Evolutionary conservation across 2,797 vertebrate genomes (phyloP).

Genomic region (Paedocypris micromegethes): DNA sequence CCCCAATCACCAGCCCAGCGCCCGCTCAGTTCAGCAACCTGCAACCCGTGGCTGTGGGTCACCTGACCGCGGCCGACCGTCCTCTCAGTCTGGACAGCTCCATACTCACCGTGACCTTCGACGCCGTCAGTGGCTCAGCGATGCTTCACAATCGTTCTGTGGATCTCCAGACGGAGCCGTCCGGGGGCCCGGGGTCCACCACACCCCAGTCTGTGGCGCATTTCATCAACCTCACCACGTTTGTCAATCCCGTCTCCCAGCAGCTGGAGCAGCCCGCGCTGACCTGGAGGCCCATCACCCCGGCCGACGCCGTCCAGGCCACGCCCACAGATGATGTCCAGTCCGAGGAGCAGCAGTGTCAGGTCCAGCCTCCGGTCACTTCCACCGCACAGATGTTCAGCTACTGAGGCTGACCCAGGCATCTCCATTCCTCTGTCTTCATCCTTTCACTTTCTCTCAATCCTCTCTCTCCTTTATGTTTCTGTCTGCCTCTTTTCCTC

Average conservation of each 20-base stretch:
- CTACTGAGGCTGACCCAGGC: constrained; percentile 65
- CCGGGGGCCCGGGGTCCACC: constrained; percentile 58
- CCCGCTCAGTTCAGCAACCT: constrained; percentile 89
- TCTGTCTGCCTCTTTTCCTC: too few relatives aligned
- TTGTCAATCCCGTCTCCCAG: constrained; percentile 89
- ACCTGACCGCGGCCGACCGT: constrained; percentile 77
- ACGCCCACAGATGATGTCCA: constrained; percentile 52
- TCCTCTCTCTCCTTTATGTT: too few relatives aligned
- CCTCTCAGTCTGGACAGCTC: constrained; percentile 92
- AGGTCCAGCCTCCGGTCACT: constrained; percentile 53
- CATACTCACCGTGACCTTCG: constrained; percentile 94
- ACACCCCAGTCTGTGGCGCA: constrained; percentile 84
- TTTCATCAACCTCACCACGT: constrained; percentile 92
- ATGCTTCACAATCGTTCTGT: constrained; percentile 86
- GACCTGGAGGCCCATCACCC: constrained; percentile 79
- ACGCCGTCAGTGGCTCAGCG: constrained; percentile 85
- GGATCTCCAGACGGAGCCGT: constrained; percentile 76
- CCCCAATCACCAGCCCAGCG: constrained; percentile 78
- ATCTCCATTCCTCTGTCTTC: too few relatives aligned
- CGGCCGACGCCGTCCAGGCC: constrained; percentile 67
- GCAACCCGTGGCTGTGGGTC: constrained; percentile 87
- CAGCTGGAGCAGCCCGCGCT: constrained; percentile 83
- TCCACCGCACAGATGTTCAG: constrained; percentile 85
- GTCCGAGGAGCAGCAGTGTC: constrained; percentile 57
- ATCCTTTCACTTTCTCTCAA: too few relatives aligned